Base-by-base conservation (phyloP, 2,797 vertebrate species). In the Lepilemur ruficaudatus region DNA sequence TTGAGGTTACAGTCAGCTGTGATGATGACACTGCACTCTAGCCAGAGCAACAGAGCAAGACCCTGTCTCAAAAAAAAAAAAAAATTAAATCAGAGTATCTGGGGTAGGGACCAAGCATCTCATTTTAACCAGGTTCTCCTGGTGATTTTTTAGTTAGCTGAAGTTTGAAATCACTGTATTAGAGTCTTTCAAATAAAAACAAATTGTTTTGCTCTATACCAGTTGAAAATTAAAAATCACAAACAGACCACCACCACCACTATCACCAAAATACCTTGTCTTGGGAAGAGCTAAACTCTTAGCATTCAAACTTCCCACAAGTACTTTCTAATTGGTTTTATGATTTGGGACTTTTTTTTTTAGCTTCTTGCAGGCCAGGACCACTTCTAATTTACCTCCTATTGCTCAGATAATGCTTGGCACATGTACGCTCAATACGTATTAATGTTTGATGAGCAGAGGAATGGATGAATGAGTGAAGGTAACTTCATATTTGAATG, bases 271-370 rank as follows among this genome's bases (percentile, higher is more conserved):
- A 73, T 2, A 73, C 20, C 43, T 95, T 85, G 22, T 84, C 67
- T 65, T 69, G 7, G 76, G 61, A 88, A 5, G n/a, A 93, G 50
- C 23, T 93, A 94, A 94, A 90, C 94, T 73, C 41, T 79, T 85
- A 94, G 46, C 55, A 90, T 43, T 32, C 41, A 87, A 48, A 84
- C 32, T 95, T n/a, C 15, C 50, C 25, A 48, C 52, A 92, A 90
- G 11, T 82, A 89, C 4, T 85, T 95, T 79, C 25, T 91, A 87
- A 63, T 15, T 93, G 30, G 55, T 85, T 96, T 95, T 50, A 88
- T 41, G 22, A 3, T 88, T 92, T 90, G 32, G 14, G 46, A 69
- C 78, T 9, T 84, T 87, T 57, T 93, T 90, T 93, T 90, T 89
- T 93, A 90, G 52, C 50, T 93, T 92, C 46, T 84, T 86, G 7